Conservation (phyloP, 2,113 vertebrate species). For the Lycocorax pyrrhopterus region DNA sequence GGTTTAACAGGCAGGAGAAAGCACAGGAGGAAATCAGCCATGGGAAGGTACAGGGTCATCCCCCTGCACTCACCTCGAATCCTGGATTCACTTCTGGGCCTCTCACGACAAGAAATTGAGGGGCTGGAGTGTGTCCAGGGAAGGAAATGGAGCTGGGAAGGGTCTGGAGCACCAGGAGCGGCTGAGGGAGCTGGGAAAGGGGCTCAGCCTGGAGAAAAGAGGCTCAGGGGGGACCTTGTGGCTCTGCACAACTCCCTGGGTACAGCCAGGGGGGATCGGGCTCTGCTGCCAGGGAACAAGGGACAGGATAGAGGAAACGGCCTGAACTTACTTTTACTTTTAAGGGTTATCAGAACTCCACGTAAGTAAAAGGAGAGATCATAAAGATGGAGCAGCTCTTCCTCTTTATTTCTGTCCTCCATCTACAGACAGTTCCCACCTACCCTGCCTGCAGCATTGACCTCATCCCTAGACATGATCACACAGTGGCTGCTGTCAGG, state of each 20-base stretch:
- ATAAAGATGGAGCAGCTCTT: neutral
- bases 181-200: neutral
- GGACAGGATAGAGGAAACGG: neutral
- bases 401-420: neutral
- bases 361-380: neutral
- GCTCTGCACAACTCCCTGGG: neutral
- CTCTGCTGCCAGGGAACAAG: neutral
- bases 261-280: rapidly evolving
- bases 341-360: neutral
- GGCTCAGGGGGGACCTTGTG: neutral
- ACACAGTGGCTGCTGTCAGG: neutral
- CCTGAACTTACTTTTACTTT: neutral
- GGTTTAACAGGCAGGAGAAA: neutral
- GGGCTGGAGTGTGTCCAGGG: rapidly evolving
- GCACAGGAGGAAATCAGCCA: neutral
- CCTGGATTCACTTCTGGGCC: neutral
- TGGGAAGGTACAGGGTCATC: neutral
- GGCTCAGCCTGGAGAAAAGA: neutral
- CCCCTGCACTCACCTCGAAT: neutral
- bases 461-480: neutral
- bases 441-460: neutral
- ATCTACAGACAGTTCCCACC: neutral
- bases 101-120: rapidly evolving
- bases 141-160: neutral
- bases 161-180: rapidly evolving